Evolutionary conservation across 2,888 invertebrate species (phyloP).

Genomic region (Lumbricus terrestris): DNA sequence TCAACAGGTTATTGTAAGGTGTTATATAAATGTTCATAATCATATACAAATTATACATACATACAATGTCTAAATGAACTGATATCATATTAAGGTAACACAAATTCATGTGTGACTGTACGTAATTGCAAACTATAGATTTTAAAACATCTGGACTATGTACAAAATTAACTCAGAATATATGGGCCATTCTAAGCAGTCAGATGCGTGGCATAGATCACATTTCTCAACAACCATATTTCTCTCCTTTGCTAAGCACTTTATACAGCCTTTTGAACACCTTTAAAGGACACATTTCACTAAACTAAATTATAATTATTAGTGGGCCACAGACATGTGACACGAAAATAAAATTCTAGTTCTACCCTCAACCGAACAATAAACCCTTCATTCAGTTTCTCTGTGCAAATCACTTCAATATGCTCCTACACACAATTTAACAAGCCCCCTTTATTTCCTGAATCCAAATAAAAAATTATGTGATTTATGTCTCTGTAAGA

Average conservation of each 20-base stretch:
- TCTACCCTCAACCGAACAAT: background rate
- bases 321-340: background rate
- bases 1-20: too few species aligned
- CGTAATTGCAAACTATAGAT: background rate
- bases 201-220: background rate
- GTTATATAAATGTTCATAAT: too few species aligned
- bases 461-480: too few species aligned
- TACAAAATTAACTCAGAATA: background rate
- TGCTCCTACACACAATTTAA: background rate
- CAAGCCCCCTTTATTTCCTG: background rate
- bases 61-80: background rate
- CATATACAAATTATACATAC: too few species aligned
- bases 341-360: background rate
- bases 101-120: background rate
- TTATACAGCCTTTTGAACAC: background rate
- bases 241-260: background rate
- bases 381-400: background rate
- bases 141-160: background rate
- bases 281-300: background rate
- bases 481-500: too few species aligned
- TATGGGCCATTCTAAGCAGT: background rate
- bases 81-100: background rate
- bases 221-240: background rate
- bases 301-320: background rate
- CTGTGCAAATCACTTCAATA: background rate